Evolutionary conservation across 2,797 vertebrate species (phyloP).

Genomic region (Selene dorsalis): DNA sequence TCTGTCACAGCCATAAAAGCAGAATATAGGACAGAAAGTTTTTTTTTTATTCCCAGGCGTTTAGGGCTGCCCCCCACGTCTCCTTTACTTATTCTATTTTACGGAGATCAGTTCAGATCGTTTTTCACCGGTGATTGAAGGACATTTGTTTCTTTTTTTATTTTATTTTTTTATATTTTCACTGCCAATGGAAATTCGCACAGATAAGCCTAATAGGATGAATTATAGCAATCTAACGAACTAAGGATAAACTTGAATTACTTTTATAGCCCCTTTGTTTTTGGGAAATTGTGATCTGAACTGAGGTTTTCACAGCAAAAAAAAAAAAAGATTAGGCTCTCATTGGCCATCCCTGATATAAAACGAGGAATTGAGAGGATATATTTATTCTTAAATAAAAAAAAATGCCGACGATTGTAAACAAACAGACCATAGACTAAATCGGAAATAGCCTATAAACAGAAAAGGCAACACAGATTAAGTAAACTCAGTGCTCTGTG

Average conservation of each 20-base stretch:
- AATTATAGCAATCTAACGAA: background rate
- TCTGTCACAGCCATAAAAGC: background rate
- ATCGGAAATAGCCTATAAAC: too few relatives aligned
- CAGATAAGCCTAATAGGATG: background rate
- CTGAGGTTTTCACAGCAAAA: background rate
- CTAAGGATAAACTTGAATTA: background rate
- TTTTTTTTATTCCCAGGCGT: constrained; percentile 12
- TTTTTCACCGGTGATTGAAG: constrained; percentile 33
- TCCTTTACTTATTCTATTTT: constrained; percentile 17
- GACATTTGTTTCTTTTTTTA: constrained; percentile 26
- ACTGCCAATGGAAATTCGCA: constrained; percentile 19
- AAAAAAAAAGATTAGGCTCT: background rate
- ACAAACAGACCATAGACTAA: background rate
- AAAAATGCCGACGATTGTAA: background rate
- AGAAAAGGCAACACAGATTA: too few relatives aligned
- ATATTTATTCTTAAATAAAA: background rate
- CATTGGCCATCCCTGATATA: background rate
- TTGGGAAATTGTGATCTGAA: background rate
- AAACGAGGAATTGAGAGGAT: background rate
- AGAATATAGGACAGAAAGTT: background rate
- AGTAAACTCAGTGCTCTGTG: too few relatives aligned
- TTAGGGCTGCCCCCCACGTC: too few relatives aligned
- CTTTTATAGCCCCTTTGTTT: background rate
- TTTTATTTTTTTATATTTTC: constrained; percentile 18
- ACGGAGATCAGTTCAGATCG: background rate